Conservation (phyloP, 1,140 invertebrate genomes). For the Melitaea cinxia region DNA sequence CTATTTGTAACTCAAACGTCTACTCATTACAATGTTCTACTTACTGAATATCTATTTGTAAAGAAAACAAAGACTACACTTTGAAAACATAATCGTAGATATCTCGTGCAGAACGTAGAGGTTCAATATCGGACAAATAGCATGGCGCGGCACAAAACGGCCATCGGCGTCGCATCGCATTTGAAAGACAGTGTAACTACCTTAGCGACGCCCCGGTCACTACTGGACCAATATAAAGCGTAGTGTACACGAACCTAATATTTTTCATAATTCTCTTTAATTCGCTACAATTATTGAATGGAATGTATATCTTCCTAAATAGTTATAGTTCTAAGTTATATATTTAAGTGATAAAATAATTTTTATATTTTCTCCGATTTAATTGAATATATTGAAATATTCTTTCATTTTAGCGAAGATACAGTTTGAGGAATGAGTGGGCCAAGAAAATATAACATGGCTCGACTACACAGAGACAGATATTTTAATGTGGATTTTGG, state of each 20-base stretch:
- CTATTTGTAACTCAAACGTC: neutral
- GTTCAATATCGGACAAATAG: slow-evolving; percentile 61
- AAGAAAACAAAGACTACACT: slow-evolving; percentile 14
- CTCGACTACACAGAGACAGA: too few relatives aligned
- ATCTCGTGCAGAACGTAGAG: slow-evolving; percentile 37
- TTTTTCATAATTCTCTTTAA: too few relatives aligned
- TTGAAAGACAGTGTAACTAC: slow-evolving; percentile 47
- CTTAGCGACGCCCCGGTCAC: slow-evolving; percentile 40
- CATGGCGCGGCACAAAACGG: slow-evolving; percentile 54
- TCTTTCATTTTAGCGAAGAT: too few relatives aligned
- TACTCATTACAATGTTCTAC: neutral
- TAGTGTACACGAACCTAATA: slow-evolving; percentile 25
- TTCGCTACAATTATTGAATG: too few relatives aligned
- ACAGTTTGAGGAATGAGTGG: too few relatives aligned
- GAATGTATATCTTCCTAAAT: too few relatives aligned
- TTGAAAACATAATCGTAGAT: slow-evolving; percentile 21
- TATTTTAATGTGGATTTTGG: too few relatives aligned
- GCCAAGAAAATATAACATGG: too few relatives aligned
- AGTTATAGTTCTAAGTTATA: too few relatives aligned
- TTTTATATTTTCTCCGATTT: too few relatives aligned
- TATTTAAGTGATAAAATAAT: too few relatives aligned
- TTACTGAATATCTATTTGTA: neutral
- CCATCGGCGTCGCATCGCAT: slow-evolving; percentile 60
- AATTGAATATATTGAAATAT: too few relatives aligned
- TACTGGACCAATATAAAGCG: slow-evolving; percentile 28